Evolutionary conservation across 1,140 invertebrate species (phyloP).

Genomic region (Halotydeus destructor): DNA sequence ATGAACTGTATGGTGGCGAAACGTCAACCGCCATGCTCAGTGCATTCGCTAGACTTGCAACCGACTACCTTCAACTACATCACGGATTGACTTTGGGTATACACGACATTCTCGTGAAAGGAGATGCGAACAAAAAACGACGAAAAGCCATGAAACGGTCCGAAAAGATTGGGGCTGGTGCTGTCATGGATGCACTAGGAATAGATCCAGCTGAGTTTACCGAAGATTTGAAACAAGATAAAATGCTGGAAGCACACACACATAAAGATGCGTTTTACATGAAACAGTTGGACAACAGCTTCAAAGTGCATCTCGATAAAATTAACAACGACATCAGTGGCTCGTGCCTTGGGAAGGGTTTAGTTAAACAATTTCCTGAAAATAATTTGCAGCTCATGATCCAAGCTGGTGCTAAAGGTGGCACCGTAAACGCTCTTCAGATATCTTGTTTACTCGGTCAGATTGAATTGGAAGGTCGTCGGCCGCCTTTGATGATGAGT

Average conservation of each 20-base stretch:
- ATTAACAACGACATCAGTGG: slow-evolving; percentile 78
- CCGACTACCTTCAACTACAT: slow-evolving; percentile 55
- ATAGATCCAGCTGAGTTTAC: slow-evolving; percentile 32
- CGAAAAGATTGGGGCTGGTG: slow-evolving; percentile 36
- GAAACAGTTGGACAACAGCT: slow-evolving; percentile 55
- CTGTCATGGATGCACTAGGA: slow-evolving; percentile 47
- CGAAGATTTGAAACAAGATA: slow-evolving; percentile 23
- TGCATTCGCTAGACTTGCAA: slow-evolving; percentile 77
- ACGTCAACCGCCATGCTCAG: slow-evolving; percentile 59
- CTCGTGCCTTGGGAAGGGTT: slow-evolving; percentile 48
- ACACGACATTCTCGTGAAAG: slow-evolving; percentile 68
- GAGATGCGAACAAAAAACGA: slow-evolving; percentile 45
- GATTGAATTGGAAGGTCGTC: slow-evolving; percentile 92
- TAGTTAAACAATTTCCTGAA: slow-evolving; percentile 65
- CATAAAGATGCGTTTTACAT: slow-evolving; percentile 48
- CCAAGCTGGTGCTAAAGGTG: slow-evolving; percentile 92
- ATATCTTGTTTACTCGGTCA: slow-evolving; percentile 91
- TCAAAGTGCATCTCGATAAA: slow-evolving; percentile 56
- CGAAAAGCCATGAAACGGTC: slow-evolving; percentile 44
- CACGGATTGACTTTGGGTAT: slow-evolving; percentile 86
- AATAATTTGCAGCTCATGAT: slow-evolving; percentile 98
- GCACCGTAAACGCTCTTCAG: slow-evolving; percentile 83
- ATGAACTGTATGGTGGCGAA: slow-evolving; percentile 78
- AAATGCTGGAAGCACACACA: slow-evolving; percentile 45
- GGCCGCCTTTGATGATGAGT: slow-evolving; percentile 81